Conservation (phyloP, 2,888 invertebrate species). For the Phortica okadai region DNA sequence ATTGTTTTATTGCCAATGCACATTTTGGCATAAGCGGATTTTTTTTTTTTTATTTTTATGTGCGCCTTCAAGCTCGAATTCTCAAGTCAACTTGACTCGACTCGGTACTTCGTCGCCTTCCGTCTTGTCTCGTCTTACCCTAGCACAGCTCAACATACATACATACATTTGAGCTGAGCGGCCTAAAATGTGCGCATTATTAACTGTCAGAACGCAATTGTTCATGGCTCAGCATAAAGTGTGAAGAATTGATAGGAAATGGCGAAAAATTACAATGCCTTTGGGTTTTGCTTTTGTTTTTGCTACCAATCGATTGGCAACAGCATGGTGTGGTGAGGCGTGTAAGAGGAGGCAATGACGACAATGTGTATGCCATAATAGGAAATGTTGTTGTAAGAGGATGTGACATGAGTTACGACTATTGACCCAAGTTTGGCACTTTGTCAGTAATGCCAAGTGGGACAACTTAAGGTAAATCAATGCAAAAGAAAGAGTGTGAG, state of each 20-base stretch:
- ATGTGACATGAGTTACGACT: neutral
- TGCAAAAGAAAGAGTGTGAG: too few relatives aligned
- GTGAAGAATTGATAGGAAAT: conserved; percentile 52
- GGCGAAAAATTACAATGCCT: conserved; percentile 35
- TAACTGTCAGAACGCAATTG: conserved; percentile 54
- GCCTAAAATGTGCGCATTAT: conserved; percentile 55
- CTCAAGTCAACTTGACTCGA: neutral
- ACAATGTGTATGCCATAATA: neutral
- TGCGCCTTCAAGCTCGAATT: too few relatives aligned
- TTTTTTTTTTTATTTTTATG: neutral
- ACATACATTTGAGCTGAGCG: neutral
- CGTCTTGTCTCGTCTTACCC: neutral
- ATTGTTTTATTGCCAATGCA: conserved; percentile 20
- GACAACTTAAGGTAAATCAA: too few relatives aligned
- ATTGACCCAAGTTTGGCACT: neutral
- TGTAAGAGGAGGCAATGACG: neutral
- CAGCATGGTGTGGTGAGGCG: neutral
- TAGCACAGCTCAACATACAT: neutral
- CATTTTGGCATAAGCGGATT: neutral
- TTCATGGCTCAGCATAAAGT: conserved; percentile 35
- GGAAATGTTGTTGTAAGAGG: neutral
- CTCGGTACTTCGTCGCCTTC: neutral
- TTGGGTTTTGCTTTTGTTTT: neutral
- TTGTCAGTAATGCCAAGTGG: neutral
- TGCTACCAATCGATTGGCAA: neutral